A percentile compares a stretch with the other conserved stretches of the same genome.
phyloP scores from a whole-genome alignment of 2,888 invertebrate genomes.

The Laothoe populi region DNA sequence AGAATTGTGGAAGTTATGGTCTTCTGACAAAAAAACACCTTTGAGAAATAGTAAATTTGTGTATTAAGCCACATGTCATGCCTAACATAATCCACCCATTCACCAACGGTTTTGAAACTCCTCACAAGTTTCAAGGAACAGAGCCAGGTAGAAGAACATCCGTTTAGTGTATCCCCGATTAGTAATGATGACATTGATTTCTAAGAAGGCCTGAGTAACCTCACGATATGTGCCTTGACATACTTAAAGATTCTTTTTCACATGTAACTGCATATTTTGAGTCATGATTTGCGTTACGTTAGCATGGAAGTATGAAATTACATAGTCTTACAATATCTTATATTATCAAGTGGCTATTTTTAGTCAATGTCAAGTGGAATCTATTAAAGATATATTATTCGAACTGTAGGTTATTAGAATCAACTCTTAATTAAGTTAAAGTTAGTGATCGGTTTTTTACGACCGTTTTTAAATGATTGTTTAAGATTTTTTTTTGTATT shows the following conservation, averaged over 20 bases:
- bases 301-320: not conserved
- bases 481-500: not conserved
- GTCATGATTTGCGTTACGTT: not conserved
- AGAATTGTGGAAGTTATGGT: no score
- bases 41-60: no score
- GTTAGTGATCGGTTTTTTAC: no score
- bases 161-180: not conserved
- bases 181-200: slow-evolving; percentile 21
- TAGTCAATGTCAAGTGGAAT: not conserved
- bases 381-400: not conserved
- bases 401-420: not conserved
- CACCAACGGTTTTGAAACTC: no score
- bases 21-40: no score
- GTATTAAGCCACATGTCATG: no score
- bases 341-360: not conserved
- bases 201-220: slow-evolving; percentile 7
- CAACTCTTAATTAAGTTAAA: no score
- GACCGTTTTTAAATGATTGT: no score
- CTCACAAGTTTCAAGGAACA: no score
- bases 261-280: slow-evolving; percentile 16
- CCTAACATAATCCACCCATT: no score
- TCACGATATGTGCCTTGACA: slow-evolving; percentile 20
- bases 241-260: slow-evolving; percentile 5
- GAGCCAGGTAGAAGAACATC: not conserved
- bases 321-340: slow-evolving; percentile 1